These are phyloP conservation scores for Proteles cristata DNA, from an alignment of 2,113 vertebrate genomes.

Conservation along the genomic window DNA sequence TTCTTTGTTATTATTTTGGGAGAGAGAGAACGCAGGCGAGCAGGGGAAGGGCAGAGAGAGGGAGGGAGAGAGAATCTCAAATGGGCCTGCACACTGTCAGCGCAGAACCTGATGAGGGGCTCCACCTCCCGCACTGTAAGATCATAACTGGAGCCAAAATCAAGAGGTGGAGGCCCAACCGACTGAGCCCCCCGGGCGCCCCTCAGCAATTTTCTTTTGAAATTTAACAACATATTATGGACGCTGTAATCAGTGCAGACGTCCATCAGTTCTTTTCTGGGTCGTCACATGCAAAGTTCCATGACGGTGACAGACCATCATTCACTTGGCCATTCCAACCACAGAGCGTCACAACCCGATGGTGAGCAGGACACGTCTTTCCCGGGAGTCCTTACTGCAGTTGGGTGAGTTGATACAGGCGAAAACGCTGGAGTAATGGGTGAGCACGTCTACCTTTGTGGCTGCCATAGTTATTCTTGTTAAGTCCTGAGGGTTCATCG, in stretches of 20 bases:
- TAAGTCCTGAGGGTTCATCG: neutral
- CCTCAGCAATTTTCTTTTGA: neutral
- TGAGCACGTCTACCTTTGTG: neutral
- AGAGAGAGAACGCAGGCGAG: too few species aligned
- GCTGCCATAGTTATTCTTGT: neutral
- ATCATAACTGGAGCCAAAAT: too few species aligned
- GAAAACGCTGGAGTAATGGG: neutral
- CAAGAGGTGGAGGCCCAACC: too few species aligned
- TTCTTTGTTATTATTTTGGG: neutral
- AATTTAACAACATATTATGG: neutral
- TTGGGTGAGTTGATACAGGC: neutral
- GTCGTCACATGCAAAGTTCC: neutral
- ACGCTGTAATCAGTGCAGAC: neutral
- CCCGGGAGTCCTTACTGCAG: neutral
- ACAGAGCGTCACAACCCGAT: rapidly evolving
- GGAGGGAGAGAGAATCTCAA: too few species aligned
- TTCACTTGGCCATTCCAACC: neutral
- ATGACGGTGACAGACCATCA: neutral
- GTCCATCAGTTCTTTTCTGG: neutral
- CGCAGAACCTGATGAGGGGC: too few species aligned
- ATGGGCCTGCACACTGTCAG: too few species aligned
- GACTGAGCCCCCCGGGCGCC: too few species aligned
- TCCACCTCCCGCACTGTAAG: too few species aligned
- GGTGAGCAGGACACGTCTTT: neutral
- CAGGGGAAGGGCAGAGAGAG: too few species aligned